Evolutionary conservation across 2,888 invertebrate genomes (phyloP).

Genomic region (Dasysyrphus tricinctus): DNA sequence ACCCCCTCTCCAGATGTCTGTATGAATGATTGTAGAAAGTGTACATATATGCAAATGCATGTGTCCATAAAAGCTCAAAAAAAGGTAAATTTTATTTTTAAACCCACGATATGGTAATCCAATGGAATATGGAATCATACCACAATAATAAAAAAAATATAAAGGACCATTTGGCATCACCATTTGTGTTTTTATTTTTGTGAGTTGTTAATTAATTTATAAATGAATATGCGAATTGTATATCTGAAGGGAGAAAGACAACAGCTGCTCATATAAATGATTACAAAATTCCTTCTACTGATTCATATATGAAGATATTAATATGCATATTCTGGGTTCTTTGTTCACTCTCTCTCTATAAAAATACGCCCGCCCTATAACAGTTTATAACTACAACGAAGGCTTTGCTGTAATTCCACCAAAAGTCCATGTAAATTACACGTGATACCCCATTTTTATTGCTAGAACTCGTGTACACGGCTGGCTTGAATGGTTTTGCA

Average conservation of each 20-base stretch:
- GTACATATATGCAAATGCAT: not conserved
- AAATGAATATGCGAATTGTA: slow-evolving; percentile 1
- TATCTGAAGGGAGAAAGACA: slow-evolving; percentile 16
- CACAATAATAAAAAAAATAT: not conserved
- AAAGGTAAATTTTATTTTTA: not conserved
- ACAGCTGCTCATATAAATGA: slow-evolving; percentile 35
- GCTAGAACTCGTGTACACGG: slow-evolving; percentile 25
- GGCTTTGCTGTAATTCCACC: slow-evolving; percentile 50
- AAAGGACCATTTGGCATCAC: not conserved
- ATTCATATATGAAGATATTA: slow-evolving; percentile 14
- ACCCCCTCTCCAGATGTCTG: too few species aligned
- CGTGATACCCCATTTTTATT: slow-evolving; percentile 9
- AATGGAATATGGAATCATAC: not conserved
- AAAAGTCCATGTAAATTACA: slow-evolving; percentile 68
- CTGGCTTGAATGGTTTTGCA: slow-evolving; percentile 4
- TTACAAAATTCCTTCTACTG: slow-evolving; percentile 16
- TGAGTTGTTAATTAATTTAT: slow-evolving; percentile 34
- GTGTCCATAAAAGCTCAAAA: not conserved
- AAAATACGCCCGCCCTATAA: not conserved
- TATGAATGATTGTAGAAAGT: not conserved
- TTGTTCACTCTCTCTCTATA: not conserved
- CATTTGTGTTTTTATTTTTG: slow-evolving; percentile 14
- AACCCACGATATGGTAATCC: not conserved
- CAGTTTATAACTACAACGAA: slow-evolving; percentile 3
- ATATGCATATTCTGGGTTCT: slow-evolving; percentile 12